Evolutionary conservation across 2,888 invertebrate species (phyloP).

Genomic region (Callosobruchus maculatus): DNA sequence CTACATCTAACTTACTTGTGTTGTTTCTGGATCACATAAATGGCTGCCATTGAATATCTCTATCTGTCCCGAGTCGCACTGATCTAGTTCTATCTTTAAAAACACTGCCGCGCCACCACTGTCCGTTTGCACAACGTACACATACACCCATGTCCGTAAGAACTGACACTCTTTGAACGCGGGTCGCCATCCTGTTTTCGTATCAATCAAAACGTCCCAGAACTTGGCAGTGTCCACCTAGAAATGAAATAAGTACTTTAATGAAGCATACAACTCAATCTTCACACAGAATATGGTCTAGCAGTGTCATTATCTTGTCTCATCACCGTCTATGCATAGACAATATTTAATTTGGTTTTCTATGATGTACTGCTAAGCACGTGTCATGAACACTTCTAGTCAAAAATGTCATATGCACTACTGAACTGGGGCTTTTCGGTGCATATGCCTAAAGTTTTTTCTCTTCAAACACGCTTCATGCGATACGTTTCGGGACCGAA

Average conservation of each 20-base stretch:
- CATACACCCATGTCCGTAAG: conserved; percentile 43
- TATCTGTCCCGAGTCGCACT: conserved; percentile 67
- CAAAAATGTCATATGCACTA: too few relatives aligned
- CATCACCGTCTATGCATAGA: too few relatives aligned
- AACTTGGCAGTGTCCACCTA: conserved; percentile 51
- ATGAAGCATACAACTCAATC: background rate
- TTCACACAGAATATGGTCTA: too few relatives aligned
- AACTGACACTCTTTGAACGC: conserved; percentile 47
- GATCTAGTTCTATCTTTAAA: conserved; percentile 60
- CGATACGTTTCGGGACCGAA: too few relatives aligned
- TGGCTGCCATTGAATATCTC: conserved; percentile 67
- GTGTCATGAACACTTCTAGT: too few relatives aligned
- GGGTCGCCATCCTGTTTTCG: conserved; percentile 44
- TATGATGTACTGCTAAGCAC: too few relatives aligned
- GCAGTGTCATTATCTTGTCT: too few relatives aligned
- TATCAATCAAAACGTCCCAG: conserved; percentile 54
- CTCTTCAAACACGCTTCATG: too few relatives aligned
- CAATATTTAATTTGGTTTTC: too few relatives aligned
- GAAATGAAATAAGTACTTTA: background rate
- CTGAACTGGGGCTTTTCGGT: too few relatives aligned
- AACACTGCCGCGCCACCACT: conserved; percentile 35
- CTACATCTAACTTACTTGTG: conserved; percentile 28
- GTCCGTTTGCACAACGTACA: conserved; percentile 33
- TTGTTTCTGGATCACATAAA: conserved; percentile 55
- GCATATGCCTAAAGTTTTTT: too few relatives aligned